Conservation (phyloP, 2,113 vertebrate genomes). For the Pelecanus crispus region DNA sequence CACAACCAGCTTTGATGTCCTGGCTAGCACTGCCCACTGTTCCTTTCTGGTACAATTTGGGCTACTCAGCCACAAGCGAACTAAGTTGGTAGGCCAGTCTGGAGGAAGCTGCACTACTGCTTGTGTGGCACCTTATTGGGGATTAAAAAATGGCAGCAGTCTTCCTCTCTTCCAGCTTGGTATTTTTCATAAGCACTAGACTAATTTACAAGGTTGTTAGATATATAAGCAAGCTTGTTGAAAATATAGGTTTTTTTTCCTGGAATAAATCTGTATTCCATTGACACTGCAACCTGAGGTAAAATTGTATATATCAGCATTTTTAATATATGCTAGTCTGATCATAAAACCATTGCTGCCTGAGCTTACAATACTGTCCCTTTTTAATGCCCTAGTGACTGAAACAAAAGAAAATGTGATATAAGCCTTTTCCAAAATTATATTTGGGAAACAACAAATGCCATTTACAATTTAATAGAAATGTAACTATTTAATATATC, state of each 20-base stretch:
- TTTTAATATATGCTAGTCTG: not conserved
- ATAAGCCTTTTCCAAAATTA: not conserved
- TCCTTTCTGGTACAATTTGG: not conserved
- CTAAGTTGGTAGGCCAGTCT: not conserved
- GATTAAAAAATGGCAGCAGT: not conserved
- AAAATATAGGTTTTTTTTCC: not conserved
- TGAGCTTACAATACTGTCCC: not conserved
- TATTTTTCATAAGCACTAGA: not conserved
- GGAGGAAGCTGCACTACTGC: not conserved
- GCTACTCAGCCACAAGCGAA: not conserved
- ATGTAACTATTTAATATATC: not conserved
- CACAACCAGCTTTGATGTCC: not conserved
- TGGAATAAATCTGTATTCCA: not conserved
- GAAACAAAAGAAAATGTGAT: not conserved
- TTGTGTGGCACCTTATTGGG: not conserved
- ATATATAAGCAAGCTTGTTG: not conserved
- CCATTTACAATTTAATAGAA: constrained; percentile 1
- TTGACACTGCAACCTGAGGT: not conserved
- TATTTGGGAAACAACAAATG: not conserved
- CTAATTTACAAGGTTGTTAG: not conserved
- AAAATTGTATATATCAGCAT: not conserved
- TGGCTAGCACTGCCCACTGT: not conserved
- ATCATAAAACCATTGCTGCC: not conserved
- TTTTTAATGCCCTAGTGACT: not conserved
- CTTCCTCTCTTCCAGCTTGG: not conserved